Percentiles rank a stretch among this genome's conserved stretches.
phyloP scores from a whole-genome alignment of 35 echinoderm and acorn worm species.

The Hemicentrotus pulcherrimus region DNA sequence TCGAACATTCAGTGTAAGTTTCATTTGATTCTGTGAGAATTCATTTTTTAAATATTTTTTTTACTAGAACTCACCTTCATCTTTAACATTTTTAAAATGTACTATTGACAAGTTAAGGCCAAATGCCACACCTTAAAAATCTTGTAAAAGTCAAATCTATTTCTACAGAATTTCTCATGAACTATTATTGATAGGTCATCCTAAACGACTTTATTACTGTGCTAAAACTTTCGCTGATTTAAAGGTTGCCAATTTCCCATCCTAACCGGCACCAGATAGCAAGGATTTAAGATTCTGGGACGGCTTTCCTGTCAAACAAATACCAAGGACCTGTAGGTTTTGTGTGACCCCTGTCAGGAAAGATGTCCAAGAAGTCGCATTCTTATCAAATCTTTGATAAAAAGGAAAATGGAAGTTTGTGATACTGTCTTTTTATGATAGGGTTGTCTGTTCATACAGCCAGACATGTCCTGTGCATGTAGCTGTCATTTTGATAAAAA shows the following conservation, averaged over 20 bases:
- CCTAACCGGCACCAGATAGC: neutral
- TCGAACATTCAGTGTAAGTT: too few species aligned
- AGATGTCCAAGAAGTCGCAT: neutral
- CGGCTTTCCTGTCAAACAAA: neutral
- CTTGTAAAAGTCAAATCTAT: neutral
- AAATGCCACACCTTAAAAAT: neutral
- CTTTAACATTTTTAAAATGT: too few species aligned
- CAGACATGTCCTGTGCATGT: too few species aligned
- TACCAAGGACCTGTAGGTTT: slow-evolving; percentile 10
- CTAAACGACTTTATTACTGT: neutral
- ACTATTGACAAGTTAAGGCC: neutral
- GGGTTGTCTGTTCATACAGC: too few species aligned
- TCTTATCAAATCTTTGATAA: neutral
- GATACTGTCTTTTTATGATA: neutral
- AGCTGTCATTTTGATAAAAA: too few species aligned
- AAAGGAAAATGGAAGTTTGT: neutral
- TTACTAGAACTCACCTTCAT: too few species aligned
- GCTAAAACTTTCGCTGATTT: neutral
- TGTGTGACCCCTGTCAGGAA: neutral
- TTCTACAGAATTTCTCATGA: neutral
- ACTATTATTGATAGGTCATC: neutral
- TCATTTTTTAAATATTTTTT: too few species aligned
- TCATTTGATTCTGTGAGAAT: too few species aligned
- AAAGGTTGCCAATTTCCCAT: neutral
- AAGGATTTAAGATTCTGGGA: neutral